Evolutionary conservation across 2,797 vertebrate species (phyloP).

Genomic region (Anguilla pacifica): DNA sequence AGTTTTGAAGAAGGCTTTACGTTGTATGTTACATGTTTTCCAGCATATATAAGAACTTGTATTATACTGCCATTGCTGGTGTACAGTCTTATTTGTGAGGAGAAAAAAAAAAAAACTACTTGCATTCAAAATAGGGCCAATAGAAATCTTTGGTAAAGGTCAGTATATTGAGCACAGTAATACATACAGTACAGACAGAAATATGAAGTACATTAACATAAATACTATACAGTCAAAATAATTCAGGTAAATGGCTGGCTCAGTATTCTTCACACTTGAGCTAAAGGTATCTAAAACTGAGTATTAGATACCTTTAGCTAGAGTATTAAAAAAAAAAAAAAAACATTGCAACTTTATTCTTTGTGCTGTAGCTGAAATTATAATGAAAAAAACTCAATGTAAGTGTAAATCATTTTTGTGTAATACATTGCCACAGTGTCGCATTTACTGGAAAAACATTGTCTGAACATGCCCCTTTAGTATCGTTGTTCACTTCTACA

Average conservation of each 20-base stretch:
- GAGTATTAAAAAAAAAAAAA: background rate
- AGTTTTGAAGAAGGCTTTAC: background rate
- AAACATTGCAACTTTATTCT: background rate
- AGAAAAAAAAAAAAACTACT: too few species aligned
- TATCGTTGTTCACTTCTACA: background rate
- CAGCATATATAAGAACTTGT: background rate
- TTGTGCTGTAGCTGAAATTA: background rate
- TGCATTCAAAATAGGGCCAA: background rate
- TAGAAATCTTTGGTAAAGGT: background rate
- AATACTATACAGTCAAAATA: background rate
- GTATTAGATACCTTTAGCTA: background rate
- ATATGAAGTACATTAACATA: background rate
- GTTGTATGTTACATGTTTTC: background rate
- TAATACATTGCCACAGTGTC: background rate
- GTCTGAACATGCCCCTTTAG: background rate
- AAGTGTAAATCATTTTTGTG: background rate
- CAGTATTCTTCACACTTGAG: background rate
- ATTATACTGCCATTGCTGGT: background rate
- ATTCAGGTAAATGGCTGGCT: background rate
- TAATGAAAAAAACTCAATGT: background rate
- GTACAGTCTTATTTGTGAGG: background rate
- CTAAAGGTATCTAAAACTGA: background rate
- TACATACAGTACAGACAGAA: background rate
- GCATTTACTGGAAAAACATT: background rate
- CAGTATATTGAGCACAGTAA: background rate